Conservation (phyloP, 2,888 invertebrate genomes). For the Chrysotoxum bicinctum region DNA sequence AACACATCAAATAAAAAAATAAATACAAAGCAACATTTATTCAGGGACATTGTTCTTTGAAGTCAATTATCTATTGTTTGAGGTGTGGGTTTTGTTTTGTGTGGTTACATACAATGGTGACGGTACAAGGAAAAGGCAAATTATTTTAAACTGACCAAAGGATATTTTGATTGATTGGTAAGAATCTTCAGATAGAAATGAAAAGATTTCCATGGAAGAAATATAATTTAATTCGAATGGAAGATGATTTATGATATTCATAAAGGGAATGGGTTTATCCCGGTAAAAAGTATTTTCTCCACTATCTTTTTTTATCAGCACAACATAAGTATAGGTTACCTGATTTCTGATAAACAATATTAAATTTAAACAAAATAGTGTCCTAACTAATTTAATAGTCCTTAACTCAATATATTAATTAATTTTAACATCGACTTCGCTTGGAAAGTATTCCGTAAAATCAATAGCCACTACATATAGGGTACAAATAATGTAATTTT, state of each 20-base stretch:
- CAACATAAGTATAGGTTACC: no score
- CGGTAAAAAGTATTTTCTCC: neutral
- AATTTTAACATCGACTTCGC: no score
- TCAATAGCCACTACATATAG: no score
- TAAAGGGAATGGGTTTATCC: neutral
- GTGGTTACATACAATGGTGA: conserved; percentile 30
- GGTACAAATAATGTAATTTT: no score
- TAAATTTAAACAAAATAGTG: no score
- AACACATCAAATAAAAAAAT: conserved; percentile 34
- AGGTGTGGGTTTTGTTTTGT: conserved; percentile 16
- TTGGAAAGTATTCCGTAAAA: no score
- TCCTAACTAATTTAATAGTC: no score
- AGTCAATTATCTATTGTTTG: conserved; percentile 61
- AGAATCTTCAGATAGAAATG: neutral
- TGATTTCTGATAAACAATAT: no score
- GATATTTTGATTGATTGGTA: conserved; percentile 59
- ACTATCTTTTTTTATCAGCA: neutral
- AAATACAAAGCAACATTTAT: conserved; percentile 22
- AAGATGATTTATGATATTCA: conserved; percentile 24
- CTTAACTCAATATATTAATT: no score
- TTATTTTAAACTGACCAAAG: conserved; percentile 53
- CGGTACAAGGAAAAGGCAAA: conserved; percentile 40
- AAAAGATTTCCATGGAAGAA: conserved; percentile 14
- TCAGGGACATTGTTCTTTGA: conserved; percentile 43
- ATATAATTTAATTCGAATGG: conserved; percentile 1